phyloP scores from a whole-genome alignment of 2,113 vertebrate species.

The Ptychochromis oligacanthus region DNA sequence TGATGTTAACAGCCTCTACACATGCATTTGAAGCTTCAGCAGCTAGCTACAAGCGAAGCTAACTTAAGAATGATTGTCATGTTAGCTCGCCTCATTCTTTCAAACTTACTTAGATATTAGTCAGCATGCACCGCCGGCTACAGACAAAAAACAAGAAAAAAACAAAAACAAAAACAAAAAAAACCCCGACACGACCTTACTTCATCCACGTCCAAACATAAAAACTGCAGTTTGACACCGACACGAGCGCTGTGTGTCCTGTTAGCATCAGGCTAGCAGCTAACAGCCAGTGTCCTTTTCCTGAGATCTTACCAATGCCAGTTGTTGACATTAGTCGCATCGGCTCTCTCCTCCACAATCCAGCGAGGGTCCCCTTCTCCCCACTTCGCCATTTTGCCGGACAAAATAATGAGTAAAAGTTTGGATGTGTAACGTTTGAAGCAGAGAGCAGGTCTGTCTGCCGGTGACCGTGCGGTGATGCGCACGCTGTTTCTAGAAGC shows the following conservation, averaged over 20 bases:
- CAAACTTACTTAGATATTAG: background rate
- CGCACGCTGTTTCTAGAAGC: constrained; percentile 80
- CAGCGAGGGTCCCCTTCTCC: constrained; percentile 99
- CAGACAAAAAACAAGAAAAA: too few species aligned
- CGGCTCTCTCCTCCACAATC: constrained; percentile 97
- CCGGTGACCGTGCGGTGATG: constrained; percentile 56
- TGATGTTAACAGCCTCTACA: background rate
- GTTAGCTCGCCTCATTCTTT: background rate
- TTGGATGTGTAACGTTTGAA: accelerated
- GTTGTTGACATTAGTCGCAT: constrained; percentile 98
- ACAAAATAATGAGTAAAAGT: background rate
- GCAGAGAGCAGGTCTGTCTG: background rate
- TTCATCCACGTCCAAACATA: accelerated
- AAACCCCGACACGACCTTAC: accelerated
- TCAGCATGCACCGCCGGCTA: accelerated
- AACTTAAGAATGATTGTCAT: background rate
- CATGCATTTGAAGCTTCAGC: constrained; percentile 11
- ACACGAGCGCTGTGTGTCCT: background rate
- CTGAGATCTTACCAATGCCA: constrained; percentile 91
- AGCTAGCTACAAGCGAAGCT: constrained; percentile 22
- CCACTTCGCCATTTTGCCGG: constrained; percentile 91
- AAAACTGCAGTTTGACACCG: background rate
- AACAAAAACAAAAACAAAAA: too few species aligned
- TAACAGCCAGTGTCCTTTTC: constrained; percentile 30
- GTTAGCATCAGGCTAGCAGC: constrained; percentile 54